phyloP scores from a whole-genome alignment of 2,113 vertebrate species.

The Suricata suricatta region DNA sequence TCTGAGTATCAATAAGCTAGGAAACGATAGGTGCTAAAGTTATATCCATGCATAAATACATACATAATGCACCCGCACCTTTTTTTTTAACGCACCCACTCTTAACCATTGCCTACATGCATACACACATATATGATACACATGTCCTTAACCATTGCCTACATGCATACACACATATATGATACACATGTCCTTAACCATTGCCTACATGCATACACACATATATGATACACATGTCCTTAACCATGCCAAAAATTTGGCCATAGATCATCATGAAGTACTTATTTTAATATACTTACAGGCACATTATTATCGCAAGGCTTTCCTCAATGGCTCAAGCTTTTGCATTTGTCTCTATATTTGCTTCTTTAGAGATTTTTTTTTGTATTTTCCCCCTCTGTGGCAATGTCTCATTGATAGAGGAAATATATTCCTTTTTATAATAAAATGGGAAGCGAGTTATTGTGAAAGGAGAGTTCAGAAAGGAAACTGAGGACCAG shows the following conservation, averaged over 20 bases:
- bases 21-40: not conserved
- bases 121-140: accelerated
- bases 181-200: not conserved
- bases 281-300: not conserved
- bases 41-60: not conserved
- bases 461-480: not conserved
- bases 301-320: not conserved
- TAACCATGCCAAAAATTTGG: not conserved
- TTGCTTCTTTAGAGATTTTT: not conserved
- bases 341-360: not conserved
- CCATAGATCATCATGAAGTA: not conserved
- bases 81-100: no score
- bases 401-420: not conserved
- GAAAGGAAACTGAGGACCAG: not conserved
- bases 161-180: no score
- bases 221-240: not conserved
- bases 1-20: not conserved
- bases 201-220: not conserved
- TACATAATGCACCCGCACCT: not conserved
- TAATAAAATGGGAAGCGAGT: not conserved
- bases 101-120: no score
- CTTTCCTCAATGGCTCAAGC: not conserved
- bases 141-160: no score
- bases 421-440: not conserved
- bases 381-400: not conserved